Evolutionary conservation across 2,888 invertebrate species (phyloP).

Genomic region (Timandra comae): DNA sequence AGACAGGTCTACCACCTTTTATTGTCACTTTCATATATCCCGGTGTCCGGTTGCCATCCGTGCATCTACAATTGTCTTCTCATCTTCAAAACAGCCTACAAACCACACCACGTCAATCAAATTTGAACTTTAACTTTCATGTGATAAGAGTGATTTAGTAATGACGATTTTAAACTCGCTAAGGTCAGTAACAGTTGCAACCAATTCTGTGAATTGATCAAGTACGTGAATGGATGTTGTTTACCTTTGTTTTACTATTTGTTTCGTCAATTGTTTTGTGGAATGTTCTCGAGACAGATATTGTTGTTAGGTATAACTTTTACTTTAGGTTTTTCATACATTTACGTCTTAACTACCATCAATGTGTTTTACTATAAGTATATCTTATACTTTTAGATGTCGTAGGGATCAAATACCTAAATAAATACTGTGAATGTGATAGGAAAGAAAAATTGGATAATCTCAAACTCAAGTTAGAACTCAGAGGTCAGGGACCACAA

Average conservation of each 20-base stretch:
- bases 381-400: too few relatives aligned
- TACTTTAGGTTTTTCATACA: too few relatives aligned
- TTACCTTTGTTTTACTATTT: conserved; percentile 25
- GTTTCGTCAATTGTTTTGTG: conserved; percentile 15
- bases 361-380: too few relatives aligned
- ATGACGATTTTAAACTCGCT: conserved; percentile 9
- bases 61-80: conserved; percentile 46
- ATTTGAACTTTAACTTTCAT: conserved; percentile 6
- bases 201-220: conserved; percentile 26
- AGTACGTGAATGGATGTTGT: conserved; percentile 15
- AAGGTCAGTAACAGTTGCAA: conserved; percentile 34
- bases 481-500: too few relatives aligned
- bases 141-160: conserved; percentile 8
- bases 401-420: too few relatives aligned
- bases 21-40: conserved; percentile 68
- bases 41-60: conserved; percentile 73
- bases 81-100: conserved; percentile 27
- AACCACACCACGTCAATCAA: not conserved
- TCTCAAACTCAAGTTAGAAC: too few relatives aligned
- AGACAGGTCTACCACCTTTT: conserved; percentile 71
- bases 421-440: too few relatives aligned
- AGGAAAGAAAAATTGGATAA: too few relatives aligned
- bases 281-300: conserved; percentile 9
- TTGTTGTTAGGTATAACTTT: too few relatives aligned
- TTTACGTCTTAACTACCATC: too few relatives aligned